Conservation (phyloP, 2,797 vertebrate species). For the Iguana delicatissima region DNA sequence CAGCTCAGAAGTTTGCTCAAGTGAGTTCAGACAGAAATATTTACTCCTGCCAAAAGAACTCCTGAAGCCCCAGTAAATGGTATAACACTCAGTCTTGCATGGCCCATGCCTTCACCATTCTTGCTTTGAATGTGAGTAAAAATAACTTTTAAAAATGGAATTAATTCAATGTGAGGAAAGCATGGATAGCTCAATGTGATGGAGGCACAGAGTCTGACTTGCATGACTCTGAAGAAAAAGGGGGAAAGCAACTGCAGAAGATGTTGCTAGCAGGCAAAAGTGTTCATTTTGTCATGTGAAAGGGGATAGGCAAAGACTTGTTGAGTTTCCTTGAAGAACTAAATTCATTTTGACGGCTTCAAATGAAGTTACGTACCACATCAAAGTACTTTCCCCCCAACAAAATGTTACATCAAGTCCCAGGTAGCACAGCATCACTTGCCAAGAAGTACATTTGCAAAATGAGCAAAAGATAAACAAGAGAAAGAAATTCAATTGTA, state of each 20-base stretch:
- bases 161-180: background rate
- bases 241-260: background rate
- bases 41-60: background rate
- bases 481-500: constrained; percentile 6
- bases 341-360: background rate
- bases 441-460: constrained; percentile 31
- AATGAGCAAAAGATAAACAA: constrained; percentile 8
- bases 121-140: background rate
- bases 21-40: background rate
- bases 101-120: background rate
- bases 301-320: constrained; percentile 20
- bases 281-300: background rate
- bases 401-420: background rate
- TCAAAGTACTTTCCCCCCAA: constrained; percentile 14
- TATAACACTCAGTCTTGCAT: background rate
- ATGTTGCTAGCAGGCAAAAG: background rate
- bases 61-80: too few species aligned
- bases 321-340: constrained; percentile 10
- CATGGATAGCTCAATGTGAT: background rate
- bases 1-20: background rate
- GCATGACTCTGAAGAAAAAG: background rate
- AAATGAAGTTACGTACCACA: constrained; percentile 22
- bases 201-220: background rate
- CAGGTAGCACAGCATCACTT: background rate
- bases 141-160: background rate